Evolutionary conservation across 2,888 invertebrate genomes (phyloP), one percentile per base, ranked within the genome.

Genomic region (Thymelicus sylvestris): DNA sequence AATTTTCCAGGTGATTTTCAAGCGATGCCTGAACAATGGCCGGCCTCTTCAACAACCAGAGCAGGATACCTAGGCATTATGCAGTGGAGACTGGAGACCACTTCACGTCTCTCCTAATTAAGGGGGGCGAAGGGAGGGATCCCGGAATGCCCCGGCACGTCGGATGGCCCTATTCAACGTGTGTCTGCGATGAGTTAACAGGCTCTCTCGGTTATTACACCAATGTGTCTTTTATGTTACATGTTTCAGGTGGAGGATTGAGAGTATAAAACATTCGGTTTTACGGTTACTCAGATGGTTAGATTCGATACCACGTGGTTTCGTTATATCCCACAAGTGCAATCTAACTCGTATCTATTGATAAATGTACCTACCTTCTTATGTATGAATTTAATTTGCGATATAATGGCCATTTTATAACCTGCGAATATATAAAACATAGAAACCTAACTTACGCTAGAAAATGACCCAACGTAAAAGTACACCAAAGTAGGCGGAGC

Each of bases 41-140:
- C 79, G 74, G 78, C 82, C 84, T 83, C 84, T 87, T 80, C 79
- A 86, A 81, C 81, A 81, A 83, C 80, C 80, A 74, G 77, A 80
- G 79, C 69, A 68, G 82, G 81, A 84, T 83, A 81, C 80, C 83
- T 81, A 79, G 82, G 83, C 85, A 87, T 86, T 87, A 89, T 88
- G 76, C 79, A 77, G 85, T 86, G 85, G 86, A 90, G 86, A n/a
- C n/a, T n/a, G n/a, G n/a, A n/a, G n/a, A 91, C 89, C 88, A 90
- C 92, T 91, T 89, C 75, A 80, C 85, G 85, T 85, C 85, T 81
- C 87, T 86, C 87, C 89, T 93, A 93, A 92, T 92, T 92, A 92
- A 91, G 90, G 87, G 87, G 85, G 87, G 88, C 83, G 85, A 91
- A 90, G 87, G 87, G 85, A 86, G 88, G 83, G 85, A 88, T 89